Conservation (phyloP, 2,113 vertebrate genomes). For the Cisticola juncidis region DNA sequence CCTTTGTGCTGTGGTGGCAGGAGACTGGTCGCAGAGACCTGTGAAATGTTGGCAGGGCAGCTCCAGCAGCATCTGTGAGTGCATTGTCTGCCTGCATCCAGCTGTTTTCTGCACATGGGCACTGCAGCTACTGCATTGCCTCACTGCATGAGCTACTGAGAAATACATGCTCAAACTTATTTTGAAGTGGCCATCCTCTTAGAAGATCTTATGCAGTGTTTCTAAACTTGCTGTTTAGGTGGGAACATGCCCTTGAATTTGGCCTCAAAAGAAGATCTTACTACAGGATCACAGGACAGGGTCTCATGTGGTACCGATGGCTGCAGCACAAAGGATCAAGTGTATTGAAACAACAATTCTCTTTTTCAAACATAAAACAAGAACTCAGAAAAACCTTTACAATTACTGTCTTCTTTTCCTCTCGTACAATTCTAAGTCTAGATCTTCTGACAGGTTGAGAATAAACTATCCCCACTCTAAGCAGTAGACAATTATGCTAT, state of each 20-base stretch:
- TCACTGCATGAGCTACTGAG: not conserved
- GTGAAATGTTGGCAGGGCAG: not conserved
- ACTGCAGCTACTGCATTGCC: rapidly evolving
- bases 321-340: not conserved
- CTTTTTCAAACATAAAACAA: not conserved
- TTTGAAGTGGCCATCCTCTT: not conserved
- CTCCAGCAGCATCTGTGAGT: not conserved
- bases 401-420: not conserved
- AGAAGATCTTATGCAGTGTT: not conserved
- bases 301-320: not conserved
- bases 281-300: not conserved
- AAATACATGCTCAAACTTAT: not conserved
- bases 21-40: not conserved
- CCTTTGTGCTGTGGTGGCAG: not conserved
- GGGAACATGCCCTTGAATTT: not conserved
- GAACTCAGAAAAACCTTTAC: not conserved
- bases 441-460: not conserved
- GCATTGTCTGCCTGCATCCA: not conserved
- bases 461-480: not conserved
- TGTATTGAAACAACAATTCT: not conserved
- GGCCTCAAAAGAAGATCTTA: not conserved
- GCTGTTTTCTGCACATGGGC: not conserved
- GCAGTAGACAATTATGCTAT: not conserved
- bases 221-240: not conserved
- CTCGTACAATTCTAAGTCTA: not conserved